Conservation (phyloP, 1,140 invertebrate species). For the Eurosta solidaginis region DNA sequence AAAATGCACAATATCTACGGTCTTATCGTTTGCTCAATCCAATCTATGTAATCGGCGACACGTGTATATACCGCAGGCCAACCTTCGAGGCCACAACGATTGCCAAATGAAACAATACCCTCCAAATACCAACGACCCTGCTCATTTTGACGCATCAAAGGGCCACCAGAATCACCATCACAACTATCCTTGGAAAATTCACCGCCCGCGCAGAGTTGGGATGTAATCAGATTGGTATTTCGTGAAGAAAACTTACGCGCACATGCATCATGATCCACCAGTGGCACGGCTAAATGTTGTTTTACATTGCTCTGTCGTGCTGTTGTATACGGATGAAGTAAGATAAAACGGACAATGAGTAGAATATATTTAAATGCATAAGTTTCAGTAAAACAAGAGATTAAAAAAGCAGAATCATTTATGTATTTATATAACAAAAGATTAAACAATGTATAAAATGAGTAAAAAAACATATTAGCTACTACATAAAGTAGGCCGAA, state of each 20-base stretch:
- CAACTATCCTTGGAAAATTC: slow-evolving; percentile 70
- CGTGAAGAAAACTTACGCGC: slow-evolving; percentile 59
- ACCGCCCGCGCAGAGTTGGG: slow-evolving; percentile 71
- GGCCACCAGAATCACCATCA: slow-evolving; percentile 78
- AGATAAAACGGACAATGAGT: neutral
- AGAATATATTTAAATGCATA: neutral
- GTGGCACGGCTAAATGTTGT: slow-evolving; percentile 63
- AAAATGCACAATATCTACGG: slow-evolving; percentile 34
- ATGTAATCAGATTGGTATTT: slow-evolving; percentile 38
- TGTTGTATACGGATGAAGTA: slow-evolving; percentile 18
- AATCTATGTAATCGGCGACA: slow-evolving; percentile 70
- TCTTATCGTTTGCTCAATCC: slow-evolving; percentile 69
- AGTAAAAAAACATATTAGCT: neutral
- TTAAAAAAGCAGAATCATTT: neutral
- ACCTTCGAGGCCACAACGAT: slow-evolving; percentile 70
- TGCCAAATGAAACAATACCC: slow-evolving; percentile 79
- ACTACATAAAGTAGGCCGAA: slow-evolving; percentile 10
- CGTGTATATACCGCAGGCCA: slow-evolving; percentile 81
- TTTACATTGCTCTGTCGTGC: slow-evolving; percentile 63
- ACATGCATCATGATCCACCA: slow-evolving; percentile 62
- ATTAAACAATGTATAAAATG: slow-evolving; percentile 6
- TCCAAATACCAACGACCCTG: slow-evolving; percentile 59
- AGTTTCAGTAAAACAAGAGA: neutral
- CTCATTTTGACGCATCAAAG: slow-evolving; percentile 67
- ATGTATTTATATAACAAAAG: neutral